Evolutionary conservation across 2,888 invertebrate genomes (phyloP).

Genomic region (Colostygia pectinataria): DNA sequence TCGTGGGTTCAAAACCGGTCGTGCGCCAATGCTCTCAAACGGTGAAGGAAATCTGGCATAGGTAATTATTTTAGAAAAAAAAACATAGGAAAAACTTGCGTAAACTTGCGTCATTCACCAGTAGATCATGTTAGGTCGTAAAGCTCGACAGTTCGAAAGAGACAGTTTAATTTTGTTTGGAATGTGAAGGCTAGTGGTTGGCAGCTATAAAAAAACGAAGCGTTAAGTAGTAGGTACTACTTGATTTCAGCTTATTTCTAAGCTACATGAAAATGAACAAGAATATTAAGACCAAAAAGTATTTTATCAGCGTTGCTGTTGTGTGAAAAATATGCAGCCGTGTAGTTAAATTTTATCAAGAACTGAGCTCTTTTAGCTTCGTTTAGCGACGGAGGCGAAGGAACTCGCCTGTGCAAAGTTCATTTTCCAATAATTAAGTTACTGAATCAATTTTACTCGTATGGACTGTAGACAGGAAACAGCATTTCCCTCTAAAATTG

Average conservation of each 20-base stretch:
- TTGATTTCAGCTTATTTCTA: no score
- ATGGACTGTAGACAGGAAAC: slow-evolving; percentile 33
- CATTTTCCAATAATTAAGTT: slow-evolving; percentile 41
- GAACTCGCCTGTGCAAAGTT: slow-evolving; percentile 31
- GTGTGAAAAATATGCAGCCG: slow-evolving; percentile 12
- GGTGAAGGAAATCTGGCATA: no score
- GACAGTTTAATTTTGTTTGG: no score
- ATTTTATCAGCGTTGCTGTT: not conserved
- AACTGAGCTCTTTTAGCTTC: slow-evolving; percentile 20
- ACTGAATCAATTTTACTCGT: slow-evolving; percentile 40
- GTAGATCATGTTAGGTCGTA: no score
- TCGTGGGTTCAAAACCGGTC: no score
- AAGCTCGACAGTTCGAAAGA: no score
- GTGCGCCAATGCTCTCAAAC: no score
- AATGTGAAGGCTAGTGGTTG: no score
- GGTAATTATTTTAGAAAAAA: no score
- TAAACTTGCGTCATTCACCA: not conserved
- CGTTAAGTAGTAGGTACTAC: no score
- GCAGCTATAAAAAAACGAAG: no score
- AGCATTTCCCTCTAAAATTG: slow-evolving; percentile 34
- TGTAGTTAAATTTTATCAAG: slow-evolving; percentile 12
- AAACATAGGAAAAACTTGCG: no score
- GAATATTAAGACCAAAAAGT: not conserved
- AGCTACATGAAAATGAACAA: not conserved
- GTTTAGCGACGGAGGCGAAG: slow-evolving; percentile 12